phyloP scores from a whole-genome alignment of 2,113 vertebrate genomes.

The Silurus glanis region DNA sequence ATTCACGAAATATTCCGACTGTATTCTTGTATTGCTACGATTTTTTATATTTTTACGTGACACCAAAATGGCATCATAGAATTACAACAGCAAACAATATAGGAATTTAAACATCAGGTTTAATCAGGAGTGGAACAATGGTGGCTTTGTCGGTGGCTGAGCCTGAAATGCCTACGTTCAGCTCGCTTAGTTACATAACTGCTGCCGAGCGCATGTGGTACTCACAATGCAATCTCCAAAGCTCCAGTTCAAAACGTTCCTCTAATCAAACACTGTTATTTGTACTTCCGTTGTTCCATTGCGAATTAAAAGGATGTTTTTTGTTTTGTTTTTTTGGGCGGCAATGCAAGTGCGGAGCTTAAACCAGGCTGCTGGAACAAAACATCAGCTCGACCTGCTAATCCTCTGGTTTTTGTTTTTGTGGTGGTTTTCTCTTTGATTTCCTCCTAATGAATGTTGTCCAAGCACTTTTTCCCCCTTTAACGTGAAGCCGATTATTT shows the following conservation, averaged over 20 bases:
- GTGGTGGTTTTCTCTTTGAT: background rate
- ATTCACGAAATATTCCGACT: too few species aligned
- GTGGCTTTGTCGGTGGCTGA: slow-evolving; percentile 30
- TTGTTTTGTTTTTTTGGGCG: background rate
- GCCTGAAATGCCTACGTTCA: slow-evolving; percentile 14
- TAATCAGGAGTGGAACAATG: slow-evolving; percentile 24
- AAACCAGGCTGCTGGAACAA: background rate
- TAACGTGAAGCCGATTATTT: background rate
- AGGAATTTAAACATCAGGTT: slow-evolving; percentile 20
- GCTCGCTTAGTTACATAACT: background rate
- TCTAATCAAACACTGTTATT: background rate
- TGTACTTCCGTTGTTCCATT: background rate
- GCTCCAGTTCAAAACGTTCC: slow-evolving; percentile 12
- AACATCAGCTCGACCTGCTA: background rate
- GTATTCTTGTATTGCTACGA: too few species aligned
- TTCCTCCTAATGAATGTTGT: background rate
- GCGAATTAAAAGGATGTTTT: slow-evolving; percentile 3
- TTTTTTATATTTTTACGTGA: too few species aligned
- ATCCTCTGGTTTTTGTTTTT: background rate
- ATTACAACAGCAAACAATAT: slow-evolving; percentile 4
- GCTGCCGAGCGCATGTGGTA: slow-evolving; percentile 26
- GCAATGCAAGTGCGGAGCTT: background rate
- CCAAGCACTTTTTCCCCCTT: background rate
- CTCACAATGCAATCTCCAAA: slow-evolving; percentile 8
- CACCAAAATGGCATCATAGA: too few species aligned